phyloP scores from a whole-genome alignment of 2,888 invertebrate species.

The Philonicus albiceps region DNA sequence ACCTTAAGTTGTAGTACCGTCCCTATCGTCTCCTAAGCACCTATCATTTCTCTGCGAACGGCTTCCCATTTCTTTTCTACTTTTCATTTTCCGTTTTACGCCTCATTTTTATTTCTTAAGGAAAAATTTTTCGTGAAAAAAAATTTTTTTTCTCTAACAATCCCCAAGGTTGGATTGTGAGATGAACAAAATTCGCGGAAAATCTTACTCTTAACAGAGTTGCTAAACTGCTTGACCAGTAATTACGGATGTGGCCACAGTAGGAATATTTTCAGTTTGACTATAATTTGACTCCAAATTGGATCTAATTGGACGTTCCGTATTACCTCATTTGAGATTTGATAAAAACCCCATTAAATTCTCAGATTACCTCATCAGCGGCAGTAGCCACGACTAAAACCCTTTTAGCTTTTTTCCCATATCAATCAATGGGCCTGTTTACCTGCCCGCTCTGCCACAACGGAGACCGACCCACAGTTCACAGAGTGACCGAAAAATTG shows the following conservation, averaged over 20 bases:
- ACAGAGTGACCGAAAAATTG: not conserved
- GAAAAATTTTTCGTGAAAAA: not conserved
- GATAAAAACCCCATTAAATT: not conserved
- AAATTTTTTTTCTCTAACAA: not conserved
- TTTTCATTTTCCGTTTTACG: not conserved
- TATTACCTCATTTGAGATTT: not conserved
- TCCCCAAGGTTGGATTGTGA: not conserved
- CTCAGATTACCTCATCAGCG: not conserved
- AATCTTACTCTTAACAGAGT: not conserved
- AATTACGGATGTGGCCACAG: not conserved
- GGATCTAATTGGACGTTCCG: not conserved
- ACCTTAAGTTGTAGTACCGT: not conserved
- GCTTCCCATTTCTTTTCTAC: not conserved
- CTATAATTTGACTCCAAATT: slow-evolving; percentile 1
- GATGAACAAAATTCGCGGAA: not conserved
- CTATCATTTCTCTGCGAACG: not conserved
- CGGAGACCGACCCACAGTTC: no score
- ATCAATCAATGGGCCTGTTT: not conserved
- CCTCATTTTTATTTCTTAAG: not conserved
- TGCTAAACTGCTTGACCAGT: not conserved
- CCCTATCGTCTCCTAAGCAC: not conserved
- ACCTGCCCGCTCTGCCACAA: not conserved
- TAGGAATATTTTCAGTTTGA: not conserved
- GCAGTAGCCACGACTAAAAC: not conserved
- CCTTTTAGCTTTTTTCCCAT: not conserved